phyloP scores from a whole-genome alignment of 2,113 vertebrate species.

The Protomyctophum bolini region DNA sequence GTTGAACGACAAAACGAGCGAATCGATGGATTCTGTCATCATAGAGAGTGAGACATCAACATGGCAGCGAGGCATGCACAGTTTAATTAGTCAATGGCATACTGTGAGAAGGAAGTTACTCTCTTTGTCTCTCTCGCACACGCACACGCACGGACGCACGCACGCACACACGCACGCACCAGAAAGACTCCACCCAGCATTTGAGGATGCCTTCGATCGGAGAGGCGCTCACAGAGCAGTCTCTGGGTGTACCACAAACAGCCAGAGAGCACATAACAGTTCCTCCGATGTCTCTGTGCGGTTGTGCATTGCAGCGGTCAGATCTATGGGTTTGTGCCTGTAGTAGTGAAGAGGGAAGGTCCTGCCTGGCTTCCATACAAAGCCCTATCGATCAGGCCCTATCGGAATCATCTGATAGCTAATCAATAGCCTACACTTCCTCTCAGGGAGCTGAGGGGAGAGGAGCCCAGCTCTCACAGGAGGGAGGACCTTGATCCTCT shows the following conservation, averaged over 20 bases:
- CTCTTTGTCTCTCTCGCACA: neutral
- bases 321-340: constrained; percentile 67
- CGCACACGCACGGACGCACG: neutral
- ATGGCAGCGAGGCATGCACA: neutral
- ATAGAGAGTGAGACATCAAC: constrained; percentile 10
- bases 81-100: constrained; percentile 27
- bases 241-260: constrained; percentile 44
- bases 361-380: constrained; percentile 74
- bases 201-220: constrained; percentile 37
- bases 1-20: neutral
- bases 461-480: constrained; percentile 62
- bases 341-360: constrained; percentile 57
- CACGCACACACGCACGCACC: constrained; percentile 1
- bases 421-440: constrained; percentile 81
- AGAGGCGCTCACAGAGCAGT: constrained; percentile 36
- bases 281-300: constrained; percentile 36
- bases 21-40: neutral
- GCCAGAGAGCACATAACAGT: neutral
- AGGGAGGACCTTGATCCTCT: constrained; percentile 72
- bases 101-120: constrained; percentile 6
- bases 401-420: constrained; percentile 85
- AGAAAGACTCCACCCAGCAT: neutral
- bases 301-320: constrained; percentile 51
- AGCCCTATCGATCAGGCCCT: constrained; percentile 76
- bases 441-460: constrained; percentile 62